A percentile compares a stretch with the other conserved stretches of the same genome.
phyloP scores from a whole-genome alignment of 2,113 vertebrate species.

The Odocoileus hemionus region DNA sequence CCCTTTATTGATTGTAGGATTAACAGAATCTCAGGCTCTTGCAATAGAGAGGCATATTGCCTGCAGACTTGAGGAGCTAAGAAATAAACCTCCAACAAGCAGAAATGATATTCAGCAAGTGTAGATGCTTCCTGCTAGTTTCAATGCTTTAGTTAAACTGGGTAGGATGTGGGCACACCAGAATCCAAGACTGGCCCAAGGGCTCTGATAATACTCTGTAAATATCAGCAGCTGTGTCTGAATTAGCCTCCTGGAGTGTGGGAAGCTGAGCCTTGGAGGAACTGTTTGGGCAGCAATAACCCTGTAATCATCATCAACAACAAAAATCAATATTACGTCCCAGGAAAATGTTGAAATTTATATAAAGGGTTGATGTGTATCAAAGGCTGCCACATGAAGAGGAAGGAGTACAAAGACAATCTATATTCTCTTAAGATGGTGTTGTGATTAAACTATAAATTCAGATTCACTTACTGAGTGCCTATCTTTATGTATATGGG shows the following conservation, averaged over 20 bases:
- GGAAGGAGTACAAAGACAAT: not conserved
- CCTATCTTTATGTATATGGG: not conserved
- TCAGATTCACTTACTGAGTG: not conserved
- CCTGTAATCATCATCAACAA: conserved; percentile 2
- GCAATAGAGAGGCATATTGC: not conserved
- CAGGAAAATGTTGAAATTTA: conserved; percentile 27
- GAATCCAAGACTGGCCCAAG: not conserved
- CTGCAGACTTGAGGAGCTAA: not conserved
- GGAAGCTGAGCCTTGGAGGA: not conserved
- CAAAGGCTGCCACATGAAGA: not conserved
- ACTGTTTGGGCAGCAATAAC: not conserved
- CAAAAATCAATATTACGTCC: not conserved
- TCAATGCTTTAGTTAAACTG: not conserved
- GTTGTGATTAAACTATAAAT: too few species aligned
- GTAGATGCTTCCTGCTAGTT: not conserved
- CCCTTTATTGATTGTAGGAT: not conserved
- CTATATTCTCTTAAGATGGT: not conserved
- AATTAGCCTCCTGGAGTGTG: conserved; percentile 12
- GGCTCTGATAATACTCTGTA: conserved; percentile 22
- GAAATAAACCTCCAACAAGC: not conserved
- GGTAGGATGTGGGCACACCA: not conserved
- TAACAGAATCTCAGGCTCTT: not conserved
- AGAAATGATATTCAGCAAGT: not conserved
- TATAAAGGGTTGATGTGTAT: not conserved
- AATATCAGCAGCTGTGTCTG: conserved; percentile 49